These are phyloP conservation scores for Patiria pectinifera DNA, from an alignment of 53 echinoderm and acorn worm genomes.

Conservation along the genomic window DNA sequence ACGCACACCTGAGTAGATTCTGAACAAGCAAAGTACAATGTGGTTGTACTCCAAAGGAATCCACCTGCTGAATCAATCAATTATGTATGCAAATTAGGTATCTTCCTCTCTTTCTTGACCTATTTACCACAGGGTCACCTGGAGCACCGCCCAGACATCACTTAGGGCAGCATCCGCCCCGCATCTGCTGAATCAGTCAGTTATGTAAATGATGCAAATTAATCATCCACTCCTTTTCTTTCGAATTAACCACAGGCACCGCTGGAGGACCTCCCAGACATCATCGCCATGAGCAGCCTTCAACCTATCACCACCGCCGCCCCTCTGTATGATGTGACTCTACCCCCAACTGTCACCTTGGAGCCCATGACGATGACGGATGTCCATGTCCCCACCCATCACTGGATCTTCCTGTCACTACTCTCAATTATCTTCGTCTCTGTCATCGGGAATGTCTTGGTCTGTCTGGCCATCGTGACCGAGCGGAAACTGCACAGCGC, in stretches of 20 bases:
- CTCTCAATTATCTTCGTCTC: conserved; percentile 74
- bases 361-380: background rate
- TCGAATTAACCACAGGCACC: background rate
- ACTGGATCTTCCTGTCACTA: conserved; percentile 78
- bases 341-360: background rate
- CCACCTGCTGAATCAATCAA: background rate
- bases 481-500: conserved; percentile 78
- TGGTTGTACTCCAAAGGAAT: too few species aligned
- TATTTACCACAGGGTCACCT: too few species aligned
- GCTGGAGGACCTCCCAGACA: background rate
- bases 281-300: background rate
- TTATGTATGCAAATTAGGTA: too few species aligned
- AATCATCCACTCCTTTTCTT: background rate
- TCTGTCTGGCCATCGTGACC: conserved; percentile 76
- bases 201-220: background rate
- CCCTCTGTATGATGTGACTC: background rate
- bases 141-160: too few species aligned
- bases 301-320: background rate
- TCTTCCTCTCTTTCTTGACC: too few species aligned
- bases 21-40: too few species aligned
- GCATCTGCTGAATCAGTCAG: background rate
- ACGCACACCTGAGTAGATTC: too few species aligned
- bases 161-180: too few species aligned
- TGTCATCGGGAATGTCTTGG: conserved; percentile 77
- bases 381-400: background rate